A percentile compares a stretch with the other conserved stretches of the same genome.
Evolutionary conservation across 2,888 invertebrate species (phyloP).

Genomic region (Griposia aprilina): DNA sequence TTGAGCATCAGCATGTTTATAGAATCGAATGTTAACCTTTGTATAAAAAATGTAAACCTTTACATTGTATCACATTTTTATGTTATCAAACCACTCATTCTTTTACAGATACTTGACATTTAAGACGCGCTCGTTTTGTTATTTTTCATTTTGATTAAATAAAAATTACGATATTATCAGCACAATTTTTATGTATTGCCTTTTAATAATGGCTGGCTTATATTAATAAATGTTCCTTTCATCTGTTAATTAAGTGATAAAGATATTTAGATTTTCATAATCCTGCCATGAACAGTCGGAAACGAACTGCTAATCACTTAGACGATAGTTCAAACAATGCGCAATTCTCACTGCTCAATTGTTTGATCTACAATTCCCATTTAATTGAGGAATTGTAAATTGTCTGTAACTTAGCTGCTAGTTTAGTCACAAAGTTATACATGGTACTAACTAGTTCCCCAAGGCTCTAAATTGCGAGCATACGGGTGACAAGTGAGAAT

Average conservation of each 20-base stretch:
- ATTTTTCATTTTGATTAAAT: neutral
- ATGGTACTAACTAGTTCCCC: slow-evolving; percentile 9
- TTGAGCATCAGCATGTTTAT: neutral
- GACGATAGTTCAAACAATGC: slow-evolving; percentile 24
- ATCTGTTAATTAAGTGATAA: neutral
- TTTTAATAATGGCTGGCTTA: neutral
- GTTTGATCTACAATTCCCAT: slow-evolving; percentile 43
- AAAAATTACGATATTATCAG: neutral
- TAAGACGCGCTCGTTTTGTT: no score
- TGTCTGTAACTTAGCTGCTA: slow-evolving; percentile 32
- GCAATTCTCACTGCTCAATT: slow-evolving; percentile 10
- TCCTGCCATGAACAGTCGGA: neutral
- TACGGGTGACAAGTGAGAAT: slow-evolving; percentile 20
- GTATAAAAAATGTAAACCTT: no score
- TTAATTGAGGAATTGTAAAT: slow-evolving; percentile 52
- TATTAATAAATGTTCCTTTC: neutral
- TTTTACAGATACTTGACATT: neutral
- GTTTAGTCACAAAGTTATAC: slow-evolving; percentile 35
- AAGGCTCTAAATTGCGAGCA: neutral
- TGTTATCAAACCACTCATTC: neutral
- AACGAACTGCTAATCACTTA: slow-evolving; percentile 14
- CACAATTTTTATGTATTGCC: neutral
- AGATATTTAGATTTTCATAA: neutral
- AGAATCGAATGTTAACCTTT: neutral
- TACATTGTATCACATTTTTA: neutral